Evolutionary conservation across 1,140 invertebrate species (phyloP).

Genomic region (Drosophila obscura): DNA sequence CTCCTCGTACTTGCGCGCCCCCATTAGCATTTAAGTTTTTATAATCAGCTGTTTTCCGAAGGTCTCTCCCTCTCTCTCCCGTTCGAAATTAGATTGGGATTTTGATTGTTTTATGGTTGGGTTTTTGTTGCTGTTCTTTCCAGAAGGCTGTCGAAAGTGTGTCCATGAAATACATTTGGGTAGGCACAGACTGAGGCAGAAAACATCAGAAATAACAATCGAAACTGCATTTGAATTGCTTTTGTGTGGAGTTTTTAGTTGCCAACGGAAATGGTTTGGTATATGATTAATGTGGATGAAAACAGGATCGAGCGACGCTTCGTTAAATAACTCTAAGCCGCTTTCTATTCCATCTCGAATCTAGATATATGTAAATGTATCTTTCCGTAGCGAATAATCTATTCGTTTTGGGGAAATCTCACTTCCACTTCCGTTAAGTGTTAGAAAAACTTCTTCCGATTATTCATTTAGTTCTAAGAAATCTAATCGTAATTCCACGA

Average conservation of each 20-base stretch:
- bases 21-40: conserved; percentile 47
- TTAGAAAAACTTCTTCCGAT: conserved; percentile 6
- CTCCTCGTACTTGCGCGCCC: conserved; percentile 21
- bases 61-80: conserved; percentile 31
- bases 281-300: conserved; percentile 19
- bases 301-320: too few relatives aligned
- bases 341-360: too few relatives aligned
- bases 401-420: too few relatives aligned
- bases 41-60: conserved; percentile 67
- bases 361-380: too few relatives aligned
- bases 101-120: conserved; percentile 49
- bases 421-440: background rate
- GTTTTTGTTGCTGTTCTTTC: conserved; percentile 35
- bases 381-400: too few relatives aligned
- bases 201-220: background rate
- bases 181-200: background rate
- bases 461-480: conserved; percentile 37
- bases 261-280: conserved; percentile 29
- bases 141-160: conserved; percentile 26
- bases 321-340: too few relatives aligned
- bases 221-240: conserved; percentile 14
- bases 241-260: conserved; percentile 5
- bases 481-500: conserved; percentile 20
- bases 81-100: conserved; percentile 41
- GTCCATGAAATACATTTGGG: conserved; percentile 28